Evolutionary conservation across 2,113 vertebrate genomes (phyloP), one percentile per base, ranked within the genome.

Genomic region (Gasterosteus aculeatus): DNA sequence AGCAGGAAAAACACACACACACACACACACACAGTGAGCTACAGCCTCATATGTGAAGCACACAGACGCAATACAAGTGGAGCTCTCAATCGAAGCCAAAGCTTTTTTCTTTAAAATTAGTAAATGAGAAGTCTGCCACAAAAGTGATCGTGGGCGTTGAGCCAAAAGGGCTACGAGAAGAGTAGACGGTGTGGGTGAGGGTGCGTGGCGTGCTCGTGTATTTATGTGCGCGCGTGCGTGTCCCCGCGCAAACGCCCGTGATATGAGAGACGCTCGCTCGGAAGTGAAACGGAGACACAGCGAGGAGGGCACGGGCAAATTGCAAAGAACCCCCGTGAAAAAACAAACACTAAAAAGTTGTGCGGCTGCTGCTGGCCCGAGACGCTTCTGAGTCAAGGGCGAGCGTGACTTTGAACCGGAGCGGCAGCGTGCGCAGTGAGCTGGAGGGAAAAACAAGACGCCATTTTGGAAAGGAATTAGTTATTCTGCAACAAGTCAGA

Each of bases 391-490:
- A 88, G 77, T 83, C 73, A 88, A 90, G 83, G 85, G 84, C 82
- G 85, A 72, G 72, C 80, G 53, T 75, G 78, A 82, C 83, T 85
- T 82, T 86, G 85, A 85, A 88, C 76, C 80, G 82, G 77, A 42
- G 81, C 89, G 85, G 84, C 85, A 84, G 83, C 71, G 72, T 79
- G 90, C 85, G 71, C 84, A 84, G 72, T 12, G 82, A 86, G 91
- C 87, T 74, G 75, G 74, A 83, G 86, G 86, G 87, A 78, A 86
- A 92, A 90, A 89, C 85, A 90, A 85, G 87, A 86, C 89, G 89
- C 91, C 92, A 93, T 92, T 93, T 93, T 93, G 90, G 78, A 91
- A 87, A 79, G 83, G 88, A 87, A 87, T 90, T 83, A 82, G 90
- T 88, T 88, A 74, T 82, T 86, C 85, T 87, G 84, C 79, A 73